These are phyloP conservation scores for Oreonectes daqikongensis DNA, from an alignment of 2,797 vertebrate species.

Conservation along the genomic window DNA sequence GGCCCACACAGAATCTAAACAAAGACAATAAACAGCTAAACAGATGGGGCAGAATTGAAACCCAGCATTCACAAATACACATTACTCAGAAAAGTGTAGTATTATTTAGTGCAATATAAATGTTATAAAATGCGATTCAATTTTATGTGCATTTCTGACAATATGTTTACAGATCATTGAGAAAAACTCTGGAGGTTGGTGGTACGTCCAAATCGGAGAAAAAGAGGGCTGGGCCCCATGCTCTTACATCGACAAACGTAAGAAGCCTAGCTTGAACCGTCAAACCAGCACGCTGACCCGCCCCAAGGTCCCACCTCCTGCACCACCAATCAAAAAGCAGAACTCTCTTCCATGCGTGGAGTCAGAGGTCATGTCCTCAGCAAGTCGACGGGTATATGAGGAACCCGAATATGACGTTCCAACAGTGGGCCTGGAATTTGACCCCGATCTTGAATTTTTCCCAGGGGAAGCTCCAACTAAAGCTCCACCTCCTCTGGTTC, in stretches of 20 bases:
- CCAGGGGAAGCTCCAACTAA: constrained; percentile 67
- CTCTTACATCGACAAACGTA: constrained; percentile 97
- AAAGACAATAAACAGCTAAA: too few relatives aligned
- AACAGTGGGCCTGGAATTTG: constrained; percentile 74
- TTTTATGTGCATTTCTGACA: neutral
- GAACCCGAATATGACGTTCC: constrained; percentile 95
- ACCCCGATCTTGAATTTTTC: constrained; percentile 81
- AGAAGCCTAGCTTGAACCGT: constrained; percentile 92
- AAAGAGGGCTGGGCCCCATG: constrained; percentile 97
- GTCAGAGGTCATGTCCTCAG: constrained; percentile 55
- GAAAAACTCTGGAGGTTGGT: constrained; percentile 98
- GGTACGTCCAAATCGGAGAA: constrained; percentile 97
- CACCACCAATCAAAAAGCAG: constrained; percentile 90
- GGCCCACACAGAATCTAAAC: neutral
- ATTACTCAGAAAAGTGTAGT: too few relatives aligned
- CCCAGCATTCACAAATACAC: neutral
- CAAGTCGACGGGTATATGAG: constrained; percentile 84
- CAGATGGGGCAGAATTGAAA: neutral
- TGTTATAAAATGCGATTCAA: neutral
- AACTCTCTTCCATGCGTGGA: constrained; percentile 68
- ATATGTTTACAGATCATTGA: constrained; percentile 86
- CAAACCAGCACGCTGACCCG: constrained; percentile 93
- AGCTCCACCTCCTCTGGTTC: constrained; percentile 76
- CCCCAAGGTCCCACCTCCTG: constrained; percentile 96
- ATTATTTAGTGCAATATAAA: neutral